Evolutionary conservation across 2,797 vertebrate species (phyloP).

Genomic region (Hippocampus kuda): DNA sequence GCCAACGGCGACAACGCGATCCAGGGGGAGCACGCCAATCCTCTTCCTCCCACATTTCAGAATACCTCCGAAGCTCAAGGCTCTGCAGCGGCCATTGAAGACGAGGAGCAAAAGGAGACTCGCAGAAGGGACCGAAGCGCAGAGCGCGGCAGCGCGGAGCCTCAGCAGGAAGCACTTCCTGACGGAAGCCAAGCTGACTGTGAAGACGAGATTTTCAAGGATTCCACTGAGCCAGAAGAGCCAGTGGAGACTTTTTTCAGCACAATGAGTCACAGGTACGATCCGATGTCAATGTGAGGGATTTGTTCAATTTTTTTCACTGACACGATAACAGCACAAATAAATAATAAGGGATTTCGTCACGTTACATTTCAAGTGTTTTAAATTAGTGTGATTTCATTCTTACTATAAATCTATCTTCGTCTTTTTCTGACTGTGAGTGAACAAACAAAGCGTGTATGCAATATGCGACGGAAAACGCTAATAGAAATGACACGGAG

Average conservation of each 20-base stretch:
- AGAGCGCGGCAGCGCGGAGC: slow-evolving; percentile 15
- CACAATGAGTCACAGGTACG: slow-evolving; percentile 94
- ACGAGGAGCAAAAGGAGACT: slow-evolving; percentile 27
- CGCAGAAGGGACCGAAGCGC: slow-evolving; percentile 38
- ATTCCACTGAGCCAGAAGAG: slow-evolving; percentile 39
- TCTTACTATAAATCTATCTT: slow-evolving; percentile 32
- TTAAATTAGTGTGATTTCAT: slow-evolving; percentile 54
- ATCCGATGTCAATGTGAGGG: slow-evolving; percentile 6
- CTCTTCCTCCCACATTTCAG: slow-evolving; percentile 26
- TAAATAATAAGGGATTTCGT: slow-evolving; percentile 6
- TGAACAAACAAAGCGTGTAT: background rate
- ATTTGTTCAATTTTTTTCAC: background rate
- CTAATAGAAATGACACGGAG: background rate
- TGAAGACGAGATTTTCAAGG: slow-evolving; percentile 26
- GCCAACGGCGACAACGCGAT: slow-evolving; percentile 19
- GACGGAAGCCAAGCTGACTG: slow-evolving; percentile 29
- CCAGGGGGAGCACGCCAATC: slow-evolving; percentile 35
- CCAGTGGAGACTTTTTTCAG: slow-evolving; percentile 92
- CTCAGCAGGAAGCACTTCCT: slow-evolving; percentile 25
- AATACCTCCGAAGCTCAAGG: slow-evolving; percentile 36
- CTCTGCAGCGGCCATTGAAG: slow-evolving; percentile 20
- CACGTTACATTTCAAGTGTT: slow-evolving; percentile 42
- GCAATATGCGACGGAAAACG: background rate
- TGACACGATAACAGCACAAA: slow-evolving; percentile 6
- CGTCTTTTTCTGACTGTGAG: background rate